A percentile compares a stretch with the other conserved stretches of the same genome.
Evolutionary conservation across 2,888 invertebrate genomes (phyloP).

Genomic region (Acronicta aceris): DNA sequence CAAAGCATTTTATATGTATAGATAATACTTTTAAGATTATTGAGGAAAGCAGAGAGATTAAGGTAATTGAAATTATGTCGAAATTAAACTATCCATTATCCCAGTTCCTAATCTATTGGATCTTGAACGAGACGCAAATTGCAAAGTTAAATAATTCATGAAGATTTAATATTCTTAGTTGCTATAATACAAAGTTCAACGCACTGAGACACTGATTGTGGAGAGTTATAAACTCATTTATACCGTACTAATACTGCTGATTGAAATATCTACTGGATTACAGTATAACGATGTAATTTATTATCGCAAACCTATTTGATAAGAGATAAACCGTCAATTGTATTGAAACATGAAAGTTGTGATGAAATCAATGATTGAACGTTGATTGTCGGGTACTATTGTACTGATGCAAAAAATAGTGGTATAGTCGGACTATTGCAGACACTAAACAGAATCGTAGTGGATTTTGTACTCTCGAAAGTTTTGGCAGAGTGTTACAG

Average conservation of each 20-base stretch:
- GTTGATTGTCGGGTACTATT: not conserved
- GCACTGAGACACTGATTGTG: not conserved
- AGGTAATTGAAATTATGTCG: not conserved
- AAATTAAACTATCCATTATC: slow-evolving; percentile 4
- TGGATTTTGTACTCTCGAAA: no score
- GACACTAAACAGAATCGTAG: no score
- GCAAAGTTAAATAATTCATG: slow-evolving; percentile 26
- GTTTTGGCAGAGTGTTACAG: no score
- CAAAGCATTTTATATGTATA: no score
- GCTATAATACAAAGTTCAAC: slow-evolving; percentile 2
- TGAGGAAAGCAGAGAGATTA: no score
- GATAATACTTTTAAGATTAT: no score
- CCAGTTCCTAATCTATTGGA: slow-evolving; percentile 1
- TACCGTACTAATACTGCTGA: no score
- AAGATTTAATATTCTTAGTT: slow-evolving; percentile 1
- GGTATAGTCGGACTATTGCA: not conserved
- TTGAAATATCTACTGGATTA: slow-evolving; percentile 8
- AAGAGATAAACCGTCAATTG: slow-evolving; percentile 34
- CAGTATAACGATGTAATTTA: slow-evolving; percentile 6
- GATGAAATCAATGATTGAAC: slow-evolving; percentile 16
- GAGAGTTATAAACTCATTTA: not conserved
- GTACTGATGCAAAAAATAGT: not conserved
- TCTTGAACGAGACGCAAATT: slow-evolving; percentile 16
- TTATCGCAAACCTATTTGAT: slow-evolving; percentile 22
- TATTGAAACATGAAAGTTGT: slow-evolving; percentile 25